Evolutionary conservation across 37 sponge, comb jelly and placozoan species (phyloP), one percentile per base, ranked within the genome.

Genomic region (Chondrosia reniformis): DNA sequence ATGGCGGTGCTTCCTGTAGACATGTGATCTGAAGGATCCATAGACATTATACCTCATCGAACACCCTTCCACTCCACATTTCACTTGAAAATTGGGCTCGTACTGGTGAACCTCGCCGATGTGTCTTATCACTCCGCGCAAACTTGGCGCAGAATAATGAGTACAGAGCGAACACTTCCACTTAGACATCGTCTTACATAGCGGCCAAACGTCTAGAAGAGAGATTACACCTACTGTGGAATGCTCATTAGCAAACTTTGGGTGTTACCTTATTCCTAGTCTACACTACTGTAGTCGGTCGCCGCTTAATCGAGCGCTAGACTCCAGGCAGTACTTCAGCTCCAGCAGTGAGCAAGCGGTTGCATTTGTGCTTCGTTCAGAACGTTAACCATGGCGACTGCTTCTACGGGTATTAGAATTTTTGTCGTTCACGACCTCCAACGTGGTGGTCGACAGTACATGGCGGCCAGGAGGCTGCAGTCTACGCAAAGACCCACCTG

Each of bases 21-120:
- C 33, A 69, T 84, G 79, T 33, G 63, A 76, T 42, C 44, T 57
- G 45, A 76, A 84, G 0, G 79, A 78, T 42, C 45, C 40, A 39
- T 54, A 84, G 24, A 45, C 64, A 22, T 15, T 27, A 41, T 80
- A 85, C 9, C 73, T 74, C 25, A 78, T 64, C 1, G 75, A 61
- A 61, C 86, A 80, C 19, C 75, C 75, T 25, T 74, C 62, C 22
- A 85, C 55, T 31, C 86, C 86, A 79, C 86, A 85, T 10, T 58
- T 75, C 0, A 85, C 49, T 33, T 79, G 42, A 45, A 84, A 79
- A 38, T 40, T 27, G 2, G 86, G 43, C 34, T 80, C 80, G 46
- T 63, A 43, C 19, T 56, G 12, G 52, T 85, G 86, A 30, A 85
- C 80, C 1, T 71, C 46, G 52, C 80, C 76, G 10, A 85, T 76